Base-by-base conservation (phyloP, 1,140 invertebrate genomes). In the Bombus confusus region DNA sequence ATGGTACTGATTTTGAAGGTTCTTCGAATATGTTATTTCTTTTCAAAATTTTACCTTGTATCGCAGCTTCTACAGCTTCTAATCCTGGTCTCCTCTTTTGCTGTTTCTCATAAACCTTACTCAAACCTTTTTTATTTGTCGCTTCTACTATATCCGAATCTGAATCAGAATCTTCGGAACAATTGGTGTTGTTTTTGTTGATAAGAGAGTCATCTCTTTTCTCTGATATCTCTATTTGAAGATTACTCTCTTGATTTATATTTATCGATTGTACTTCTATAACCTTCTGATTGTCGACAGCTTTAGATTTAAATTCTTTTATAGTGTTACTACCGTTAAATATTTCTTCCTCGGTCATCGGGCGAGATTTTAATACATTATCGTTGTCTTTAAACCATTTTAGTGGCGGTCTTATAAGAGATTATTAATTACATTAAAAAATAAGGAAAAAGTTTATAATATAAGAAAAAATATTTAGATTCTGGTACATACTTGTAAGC, bases 1-100 rank as follows among this genome's bases (percentile, higher is more conserved):
- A 93, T 28, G 97, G 97, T 59, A 96, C 74, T 37, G 93, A 79
- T 28, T 91, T 91, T 12, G 85, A 78, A 13, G 89, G 88, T 43
- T 92, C 87, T 25, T 92, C 88, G 13, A 91, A 91, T 90, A 91
- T 91, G 15, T 41, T 83, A 39, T 83, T 84, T 87, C 83, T 93
- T 57, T 79, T 90, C 39, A 75, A 59, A 80, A 88, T 79, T 80
- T 87, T 93, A 8, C 86, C 85, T 12, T 77, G 87, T 66, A 93
- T 78, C 59, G 93, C 76, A 57, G 89, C 88, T 34, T 90, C 76
- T 18, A 94, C 91, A 3, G 91, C 85, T 84, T 91, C 85, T 41
- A 89, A 86, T 68, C 89, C 86, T 13, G 89, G 76, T 74, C 68
- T 86, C 4, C 47, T 28, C 28, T 69, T 78, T 28, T 71, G 68